Conservation (phyloP, 64 coral and sea anemone species). For the Anthopleura sola region DNA sequence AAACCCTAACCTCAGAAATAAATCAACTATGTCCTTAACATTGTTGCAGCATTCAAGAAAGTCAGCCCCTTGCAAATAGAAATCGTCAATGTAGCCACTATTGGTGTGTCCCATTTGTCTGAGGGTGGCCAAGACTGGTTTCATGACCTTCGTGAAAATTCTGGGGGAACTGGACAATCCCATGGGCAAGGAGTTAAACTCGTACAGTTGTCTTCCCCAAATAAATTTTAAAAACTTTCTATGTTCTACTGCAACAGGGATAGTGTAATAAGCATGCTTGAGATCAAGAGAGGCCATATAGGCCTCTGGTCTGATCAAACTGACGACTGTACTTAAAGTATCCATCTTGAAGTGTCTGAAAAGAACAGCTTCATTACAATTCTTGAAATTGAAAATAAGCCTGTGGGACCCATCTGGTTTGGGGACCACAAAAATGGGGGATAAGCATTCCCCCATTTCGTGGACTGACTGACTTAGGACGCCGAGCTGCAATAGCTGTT, state of each 20-base stretch:
- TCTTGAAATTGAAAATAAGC: slow-evolving; percentile 40
- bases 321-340: slow-evolving; percentile 43
- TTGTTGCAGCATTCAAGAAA: slow-evolving; percentile 8
- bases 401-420: slow-evolving; percentile 55
- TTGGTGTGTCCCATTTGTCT: slow-evolving; percentile 22
- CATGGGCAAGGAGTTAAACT: slow-evolving; percentile 32
- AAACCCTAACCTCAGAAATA: slow-evolving; percentile 41
- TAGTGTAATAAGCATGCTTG: slow-evolving; percentile 57
- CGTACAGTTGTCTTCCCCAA: slow-evolving; percentile 35
- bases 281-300: slow-evolving; percentile 43
- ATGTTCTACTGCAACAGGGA: slow-evolving; percentile 35
- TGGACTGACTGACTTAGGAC: slow-evolving; percentile 25
- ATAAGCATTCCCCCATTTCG: slow-evolving; percentile 41
- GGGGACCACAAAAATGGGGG: slow-evolving; percentile 31
- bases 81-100: slow-evolving; percentile 48
- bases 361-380: slow-evolving; percentile 44
- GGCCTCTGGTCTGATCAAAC: slow-evolving; percentile 27
- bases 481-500: slow-evolving; percentile 18
- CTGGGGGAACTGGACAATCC: slow-evolving; percentile 48
- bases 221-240: slow-evolving; percentile 50
- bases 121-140: slow-evolving; percentile 26
- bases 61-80: slow-evolving; percentile 18
- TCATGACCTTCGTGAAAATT: slow-evolving; percentile 27
- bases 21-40: slow-evolving; percentile 19
- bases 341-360: slow-evolving; percentile 54